Percentiles rank a stretch among this genome's conserved stretches.
These are phyloP conservation scores for Venturia canescens DNA, from an alignment of 1,140 invertebrate species.

Conservation along the genomic window DNA sequence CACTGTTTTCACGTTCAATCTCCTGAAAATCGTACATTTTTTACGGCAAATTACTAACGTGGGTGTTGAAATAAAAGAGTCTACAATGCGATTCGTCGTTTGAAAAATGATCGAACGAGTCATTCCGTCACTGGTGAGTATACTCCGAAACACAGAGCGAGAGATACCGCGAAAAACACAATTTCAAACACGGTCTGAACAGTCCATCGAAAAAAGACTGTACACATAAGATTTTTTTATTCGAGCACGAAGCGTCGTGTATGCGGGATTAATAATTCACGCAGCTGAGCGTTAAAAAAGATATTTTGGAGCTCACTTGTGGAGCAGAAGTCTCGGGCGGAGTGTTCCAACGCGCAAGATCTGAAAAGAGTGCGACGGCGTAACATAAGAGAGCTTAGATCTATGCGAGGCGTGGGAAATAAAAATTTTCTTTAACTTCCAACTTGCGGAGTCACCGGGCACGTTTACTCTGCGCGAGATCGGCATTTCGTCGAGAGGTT, in stretches of 20 bases:
- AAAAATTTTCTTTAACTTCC: not conserved
- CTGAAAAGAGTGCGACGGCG: not conserved
- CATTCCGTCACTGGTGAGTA: not conserved
- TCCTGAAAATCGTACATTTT: too few species aligned
- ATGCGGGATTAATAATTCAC: not conserved
- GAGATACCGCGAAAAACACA: not conserved
- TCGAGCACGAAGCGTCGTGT: not conserved
- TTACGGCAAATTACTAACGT: not conserved
- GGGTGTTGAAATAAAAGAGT: not conserved
- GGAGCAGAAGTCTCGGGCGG: not conserved
- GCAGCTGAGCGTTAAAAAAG: not conserved
- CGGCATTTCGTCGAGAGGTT: not conserved
- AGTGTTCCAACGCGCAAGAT: not conserved
- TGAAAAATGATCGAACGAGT: not conserved
- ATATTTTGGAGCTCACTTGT: not conserved
- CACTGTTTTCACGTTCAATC: too few species aligned
- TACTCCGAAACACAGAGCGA: not conserved
- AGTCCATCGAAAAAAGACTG: not conserved
- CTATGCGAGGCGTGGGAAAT: constrained; percentile 15
- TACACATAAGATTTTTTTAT: not conserved
- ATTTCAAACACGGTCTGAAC: not conserved
- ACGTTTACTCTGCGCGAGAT: not conserved
- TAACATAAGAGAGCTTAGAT: not conserved
- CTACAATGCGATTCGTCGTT: not conserved
- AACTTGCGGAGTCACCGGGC: constrained; percentile 7